These are phyloP conservation scores for Puffinus mauretanicus DNA, from an alignment of 2,113 vertebrate genomes.

Conservation along the genomic window DNA sequence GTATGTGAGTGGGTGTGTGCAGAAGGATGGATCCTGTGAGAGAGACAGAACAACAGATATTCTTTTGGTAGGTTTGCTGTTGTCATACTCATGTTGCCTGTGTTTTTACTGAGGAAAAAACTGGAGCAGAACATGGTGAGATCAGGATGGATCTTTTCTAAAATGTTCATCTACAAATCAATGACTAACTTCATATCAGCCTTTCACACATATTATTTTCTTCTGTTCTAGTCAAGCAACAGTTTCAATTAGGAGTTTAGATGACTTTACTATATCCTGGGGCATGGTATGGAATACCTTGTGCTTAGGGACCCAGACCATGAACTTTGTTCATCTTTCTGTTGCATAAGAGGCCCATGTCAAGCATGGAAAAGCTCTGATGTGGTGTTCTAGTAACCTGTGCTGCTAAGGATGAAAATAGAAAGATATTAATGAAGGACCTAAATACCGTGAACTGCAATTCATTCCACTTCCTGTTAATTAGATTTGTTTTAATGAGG, in stretches of 20 bases:
- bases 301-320: not conserved
- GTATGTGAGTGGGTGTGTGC: not conserved
- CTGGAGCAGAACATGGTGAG: not conserved
- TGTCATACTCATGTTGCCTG: not conserved
- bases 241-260: not conserved
- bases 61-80: not conserved
- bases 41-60: not conserved
- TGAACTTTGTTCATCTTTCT: not conserved
- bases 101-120: not conserved
- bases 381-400: not conserved
- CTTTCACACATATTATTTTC: not conserved
- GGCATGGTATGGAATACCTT: not conserved
- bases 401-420: not conserved
- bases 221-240: not conserved
- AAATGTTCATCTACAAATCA: not conserved
- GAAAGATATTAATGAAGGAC: not conserved
- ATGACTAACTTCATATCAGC: not conserved
- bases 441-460: not conserved
- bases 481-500: not conserved
- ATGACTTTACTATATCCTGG: not conserved
- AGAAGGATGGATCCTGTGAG: not conserved
- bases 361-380: not conserved
- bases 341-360: not conserved
- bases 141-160: not conserved
- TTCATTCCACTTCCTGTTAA: not conserved